These are phyloP conservation scores for Sylvietta virens DNA, from an alignment of 2,113 vertebrate genomes.

Conservation along the genomic window DNA sequence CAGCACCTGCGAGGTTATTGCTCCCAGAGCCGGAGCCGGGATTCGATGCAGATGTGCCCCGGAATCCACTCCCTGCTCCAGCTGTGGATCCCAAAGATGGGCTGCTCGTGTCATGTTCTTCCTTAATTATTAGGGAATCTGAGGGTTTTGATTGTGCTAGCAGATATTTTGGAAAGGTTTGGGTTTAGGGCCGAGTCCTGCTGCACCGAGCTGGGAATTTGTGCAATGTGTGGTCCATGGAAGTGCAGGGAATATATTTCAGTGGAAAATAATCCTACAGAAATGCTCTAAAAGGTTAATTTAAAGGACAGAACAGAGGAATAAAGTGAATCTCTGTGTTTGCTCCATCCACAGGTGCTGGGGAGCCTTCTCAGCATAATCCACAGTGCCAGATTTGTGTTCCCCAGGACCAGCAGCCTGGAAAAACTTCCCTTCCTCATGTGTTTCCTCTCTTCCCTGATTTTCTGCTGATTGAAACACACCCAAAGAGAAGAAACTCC, in stretches of 20 bases:
- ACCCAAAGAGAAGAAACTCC: neutral
- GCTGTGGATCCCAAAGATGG: neutral
- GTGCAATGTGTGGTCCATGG: accelerated
- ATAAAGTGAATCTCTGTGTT: neutral
- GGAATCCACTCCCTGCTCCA: neutral
- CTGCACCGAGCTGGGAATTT: accelerated
- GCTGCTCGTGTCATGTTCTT: accelerated
- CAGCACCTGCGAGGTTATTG: constrained; percentile 18
- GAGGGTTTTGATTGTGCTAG: neutral
- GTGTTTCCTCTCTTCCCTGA: neutral
- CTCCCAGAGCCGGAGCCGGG: neutral
- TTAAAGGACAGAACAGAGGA: neutral
- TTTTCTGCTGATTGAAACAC: neutral
- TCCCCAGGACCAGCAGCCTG: neutral
- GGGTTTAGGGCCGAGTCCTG: neutral
- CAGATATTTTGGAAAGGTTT: neutral
- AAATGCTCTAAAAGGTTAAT: neutral
- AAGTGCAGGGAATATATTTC: accelerated
- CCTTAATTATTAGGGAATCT: neutral
- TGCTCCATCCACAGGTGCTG: neutral
- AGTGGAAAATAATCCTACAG: neutral
- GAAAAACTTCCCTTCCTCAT: neutral
- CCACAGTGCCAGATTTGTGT: accelerated
- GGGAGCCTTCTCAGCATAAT: neutral
- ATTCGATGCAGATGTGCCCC: neutral